Conservation (phyloP, 2,797 vertebrate genomes). For the Liparis tanakae region DNA sequence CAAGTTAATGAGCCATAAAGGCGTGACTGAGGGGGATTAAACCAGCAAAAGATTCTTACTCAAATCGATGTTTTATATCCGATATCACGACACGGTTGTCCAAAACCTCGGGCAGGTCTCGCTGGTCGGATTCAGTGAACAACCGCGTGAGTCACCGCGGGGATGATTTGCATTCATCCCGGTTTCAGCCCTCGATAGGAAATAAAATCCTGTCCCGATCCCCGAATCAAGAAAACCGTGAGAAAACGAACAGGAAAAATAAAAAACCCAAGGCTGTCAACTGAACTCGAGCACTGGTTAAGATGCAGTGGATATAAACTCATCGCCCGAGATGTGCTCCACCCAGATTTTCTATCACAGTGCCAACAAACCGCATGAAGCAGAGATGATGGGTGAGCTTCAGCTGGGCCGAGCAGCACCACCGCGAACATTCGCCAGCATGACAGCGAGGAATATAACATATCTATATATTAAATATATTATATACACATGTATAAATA, state of each 20-base stretch:
- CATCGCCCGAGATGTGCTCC: slow-evolving; percentile 62
- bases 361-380: slow-evolving; percentile 55
- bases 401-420: slow-evolving; percentile 37
- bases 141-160: neutral
- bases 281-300: neutral
- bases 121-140: neutral
- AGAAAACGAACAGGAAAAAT: neutral
- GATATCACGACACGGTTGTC: neutral
- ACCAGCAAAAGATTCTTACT: slow-evolving; percentile 3
- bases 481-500: no score
- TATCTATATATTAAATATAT: no score
- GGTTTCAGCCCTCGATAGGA: neutral
- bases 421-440: slow-evolving; percentile 4
- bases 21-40: slow-evolving; percentile 20
- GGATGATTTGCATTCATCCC: slow-evolving; percentile 7
- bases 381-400: slow-evolving; percentile 26
- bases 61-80: neutral
- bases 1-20: slow-evolving; percentile 24
- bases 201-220: slow-evolving; percentile 11
- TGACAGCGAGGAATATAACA: slow-evolving; percentile 11
- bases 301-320: slow-evolving; percentile 34
- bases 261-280: slow-evolving; percentile 1
- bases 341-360: slow-evolving; percentile 66
- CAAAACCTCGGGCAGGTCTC: neutral
- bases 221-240: slow-evolving; percentile 8